Conservation (phyloP, 1,140 invertebrate species). For the Drosophila pallidifrons region DNA sequence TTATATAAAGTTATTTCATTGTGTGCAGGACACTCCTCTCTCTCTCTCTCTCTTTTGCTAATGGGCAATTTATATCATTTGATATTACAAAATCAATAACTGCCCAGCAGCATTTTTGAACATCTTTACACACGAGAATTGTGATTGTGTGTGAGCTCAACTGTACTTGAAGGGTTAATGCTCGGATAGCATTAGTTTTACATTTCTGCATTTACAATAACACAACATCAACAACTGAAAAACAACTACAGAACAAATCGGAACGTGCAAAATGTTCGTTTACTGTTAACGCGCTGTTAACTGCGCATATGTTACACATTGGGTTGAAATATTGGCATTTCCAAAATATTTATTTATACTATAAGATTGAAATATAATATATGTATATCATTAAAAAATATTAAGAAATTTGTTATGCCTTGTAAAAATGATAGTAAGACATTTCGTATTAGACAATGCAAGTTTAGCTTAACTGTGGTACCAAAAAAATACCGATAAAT, state of each 20-base stretch:
- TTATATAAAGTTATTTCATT: constrained; percentile 81
- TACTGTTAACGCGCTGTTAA: constrained; percentile 7
- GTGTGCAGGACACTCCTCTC: constrained; percentile 38
- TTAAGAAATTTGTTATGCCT: no score
- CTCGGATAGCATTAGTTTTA: constrained; percentile 17
- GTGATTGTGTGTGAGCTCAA: constrained; percentile 43
- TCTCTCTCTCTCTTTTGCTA: constrained; percentile 49
- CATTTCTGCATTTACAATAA: constrained; percentile 24
- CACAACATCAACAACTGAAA: constrained; percentile 13
- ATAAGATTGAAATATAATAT: no score
- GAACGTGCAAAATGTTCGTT: constrained; percentile 16
- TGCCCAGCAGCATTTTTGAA: constrained; percentile 52
- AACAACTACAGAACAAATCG: background rate
- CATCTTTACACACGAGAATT: constrained; percentile 60
- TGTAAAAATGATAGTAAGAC: no score
- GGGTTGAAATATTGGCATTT: background rate
- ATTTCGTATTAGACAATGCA: no score
- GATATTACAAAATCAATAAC: constrained; percentile 74
- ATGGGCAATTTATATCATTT: constrained; percentile 79
- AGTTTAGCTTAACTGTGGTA: background rate
- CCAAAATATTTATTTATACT: background rate
- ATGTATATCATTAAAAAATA: no score
- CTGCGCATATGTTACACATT: background rate
- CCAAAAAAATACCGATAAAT: background rate
- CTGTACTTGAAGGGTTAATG: constrained; percentile 70